Base-by-base conservation (phyloP, 2,113 vertebrate genomes). In the Lepisosteus oculatus region DNA sequence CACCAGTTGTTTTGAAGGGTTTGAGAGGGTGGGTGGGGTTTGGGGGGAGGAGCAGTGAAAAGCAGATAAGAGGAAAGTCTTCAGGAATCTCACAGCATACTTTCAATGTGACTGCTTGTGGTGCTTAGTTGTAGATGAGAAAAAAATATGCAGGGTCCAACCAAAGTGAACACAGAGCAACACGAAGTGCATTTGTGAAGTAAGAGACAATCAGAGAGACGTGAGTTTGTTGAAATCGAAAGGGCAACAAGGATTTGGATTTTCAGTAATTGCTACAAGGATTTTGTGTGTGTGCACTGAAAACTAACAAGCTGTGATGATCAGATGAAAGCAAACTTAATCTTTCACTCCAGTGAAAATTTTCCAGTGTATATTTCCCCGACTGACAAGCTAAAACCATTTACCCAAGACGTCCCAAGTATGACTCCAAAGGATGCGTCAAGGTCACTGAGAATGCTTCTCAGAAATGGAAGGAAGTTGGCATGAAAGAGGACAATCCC, bases 161-260 rank as follows among this genome's bases (percentile, higher is more conserved):
- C 56, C 56, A 59, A 11, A 29, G 47, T 4, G 57, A 51, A 45
- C 6, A 12, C n/a, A 41, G 65, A 72, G 17, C 47, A 65, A 72
- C 55, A 72, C n/a, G 65, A 72, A 65, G 51, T 62, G 56, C 62
- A 72, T 72, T 72, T 62, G 29, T 44, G 62, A 65, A 56, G 45
- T 55, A 15, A 72, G 62, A 55, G 62, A 56, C 5, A 11, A 51
- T 8, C 7, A 6, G 51, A 47, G 12, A 62, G 17, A 15, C 44
- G 12, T 1, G 3, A 3, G 14, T 41, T 42, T 65, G 29, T 14
- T 56, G 8, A 55, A 56, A 55, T 12, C 7, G 4, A n/a, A 59
- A 59, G 29, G 56, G n/a, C 3, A 12, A 12, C 13, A 11, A 4
- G 56, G 11, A 14, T 12, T 13, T 59, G 7, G n/a, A 3, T 9